phyloP scores from a whole-genome alignment of 2,888 invertebrate genomes.

The Helleia helle region DNA sequence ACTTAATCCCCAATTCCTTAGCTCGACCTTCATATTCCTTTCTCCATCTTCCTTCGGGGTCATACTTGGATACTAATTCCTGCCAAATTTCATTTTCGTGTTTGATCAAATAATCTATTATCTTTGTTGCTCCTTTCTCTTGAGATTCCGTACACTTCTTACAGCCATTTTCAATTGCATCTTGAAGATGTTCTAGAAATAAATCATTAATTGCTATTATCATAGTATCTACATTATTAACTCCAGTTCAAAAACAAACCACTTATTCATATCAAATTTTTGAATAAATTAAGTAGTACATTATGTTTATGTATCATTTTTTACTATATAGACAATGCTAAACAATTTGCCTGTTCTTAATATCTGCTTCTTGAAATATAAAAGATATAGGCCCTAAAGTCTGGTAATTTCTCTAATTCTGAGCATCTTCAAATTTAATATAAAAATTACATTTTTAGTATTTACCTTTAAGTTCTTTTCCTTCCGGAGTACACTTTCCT shows the following conservation, averaged over 20 bases:
- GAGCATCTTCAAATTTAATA: background rate
- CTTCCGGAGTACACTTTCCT: constrained; percentile 80
- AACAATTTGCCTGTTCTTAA: no score
- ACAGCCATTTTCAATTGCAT: constrained; percentile 78
- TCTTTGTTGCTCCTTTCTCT: constrained; percentile 70
- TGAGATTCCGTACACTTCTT: constrained; percentile 77
- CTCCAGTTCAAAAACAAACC: no score
- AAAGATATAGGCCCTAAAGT: no score
- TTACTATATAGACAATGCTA: no score
- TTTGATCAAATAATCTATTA: constrained; percentile 78
- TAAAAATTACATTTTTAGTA: background rate
- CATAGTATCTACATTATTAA: no score
- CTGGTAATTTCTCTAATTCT: background rate
- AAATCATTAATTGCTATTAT: no score
- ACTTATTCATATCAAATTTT: no score
- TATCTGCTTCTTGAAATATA: no score
- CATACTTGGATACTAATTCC: constrained; percentile 78
- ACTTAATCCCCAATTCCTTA: constrained; percentile 56
- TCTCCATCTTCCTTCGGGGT: constrained; percentile 78
- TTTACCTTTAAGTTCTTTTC: constrained; percentile 80
- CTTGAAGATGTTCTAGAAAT: constrained; percentile 70
- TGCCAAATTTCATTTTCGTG: constrained; percentile 78
- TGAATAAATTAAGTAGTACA: no score
- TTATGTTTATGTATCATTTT: no score
- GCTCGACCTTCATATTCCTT: constrained; percentile 77